Conservation (phyloP, 2,888 invertebrate genomes). For the Galerucella nymphaeae region DNA sequence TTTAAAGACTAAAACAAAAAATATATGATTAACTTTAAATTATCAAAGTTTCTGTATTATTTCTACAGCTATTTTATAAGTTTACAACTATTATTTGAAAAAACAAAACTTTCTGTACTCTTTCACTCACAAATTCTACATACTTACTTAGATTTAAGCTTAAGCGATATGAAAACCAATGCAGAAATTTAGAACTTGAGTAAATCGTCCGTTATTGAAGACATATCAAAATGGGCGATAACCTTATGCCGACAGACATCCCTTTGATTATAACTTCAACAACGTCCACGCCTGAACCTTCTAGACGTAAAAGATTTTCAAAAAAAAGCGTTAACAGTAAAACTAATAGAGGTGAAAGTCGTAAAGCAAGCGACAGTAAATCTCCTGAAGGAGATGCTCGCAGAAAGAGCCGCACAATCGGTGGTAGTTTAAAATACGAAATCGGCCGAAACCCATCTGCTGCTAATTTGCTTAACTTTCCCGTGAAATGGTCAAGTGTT, state of each 20-base stretch:
- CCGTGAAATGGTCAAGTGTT: slow-evolving; percentile 74
- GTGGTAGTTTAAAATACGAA: slow-evolving; percentile 63
- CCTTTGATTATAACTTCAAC: slow-evolving; percentile 60
- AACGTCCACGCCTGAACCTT: slow-evolving; percentile 54
- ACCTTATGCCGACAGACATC: slow-evolving; percentile 56
- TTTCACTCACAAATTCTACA: too few species aligned
- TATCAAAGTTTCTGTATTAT: too few species aligned
- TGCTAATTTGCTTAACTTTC: slow-evolving; percentile 58
- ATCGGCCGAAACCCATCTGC: slow-evolving; percentile 60
- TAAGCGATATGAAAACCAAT: background rate
- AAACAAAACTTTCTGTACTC: too few species aligned
- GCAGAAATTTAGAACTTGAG: background rate
- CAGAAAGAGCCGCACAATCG: slow-evolving; percentile 48
- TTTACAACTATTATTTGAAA: too few species aligned
- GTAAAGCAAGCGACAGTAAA: slow-evolving; percentile 45
- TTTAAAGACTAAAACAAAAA: too few species aligned
- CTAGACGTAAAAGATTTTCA: slow-evolving; percentile 38
- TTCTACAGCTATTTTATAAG: too few species aligned
- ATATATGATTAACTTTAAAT: too few species aligned
- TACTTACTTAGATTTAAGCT: too few species aligned
- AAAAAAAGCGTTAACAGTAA: slow-evolving; percentile 37
- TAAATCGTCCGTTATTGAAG: background rate
- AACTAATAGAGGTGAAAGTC: slow-evolving; percentile 44
- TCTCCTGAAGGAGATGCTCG: slow-evolving; percentile 37
- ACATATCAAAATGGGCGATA: slow-evolving; percentile 50